Conservation (phyloP, 2,888 invertebrate species). For the Oegoconia quadripuncta region DNA sequence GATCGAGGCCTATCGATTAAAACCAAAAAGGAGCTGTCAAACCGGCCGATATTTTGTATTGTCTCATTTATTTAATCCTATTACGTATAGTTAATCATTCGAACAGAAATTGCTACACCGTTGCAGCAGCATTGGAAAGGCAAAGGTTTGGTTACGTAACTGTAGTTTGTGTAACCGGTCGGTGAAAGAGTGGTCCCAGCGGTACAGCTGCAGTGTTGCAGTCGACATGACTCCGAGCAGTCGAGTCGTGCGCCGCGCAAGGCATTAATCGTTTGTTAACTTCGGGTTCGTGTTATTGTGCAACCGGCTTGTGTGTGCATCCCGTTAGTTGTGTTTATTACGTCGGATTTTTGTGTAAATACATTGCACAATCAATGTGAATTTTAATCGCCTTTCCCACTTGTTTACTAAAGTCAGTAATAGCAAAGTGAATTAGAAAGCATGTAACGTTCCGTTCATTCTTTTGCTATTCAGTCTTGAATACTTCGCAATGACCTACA, state of each 20-base stretch:
- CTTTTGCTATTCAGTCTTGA: conserved; percentile 6
- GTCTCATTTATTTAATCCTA: conserved; percentile 4
- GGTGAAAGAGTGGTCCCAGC: conserved; percentile 63
- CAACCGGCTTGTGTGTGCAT: conserved; percentile 10
- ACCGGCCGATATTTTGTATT: not conserved
- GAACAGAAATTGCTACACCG: conserved; percentile 23
- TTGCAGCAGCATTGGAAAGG: conserved; percentile 62
- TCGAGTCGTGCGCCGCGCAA: conserved; percentile 28
- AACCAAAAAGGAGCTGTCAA: not conserved
- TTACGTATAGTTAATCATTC: conserved; percentile 13
- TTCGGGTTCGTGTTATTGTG: conserved; percentile 15
- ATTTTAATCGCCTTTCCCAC: no score
- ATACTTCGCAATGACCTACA: conserved; percentile 13
- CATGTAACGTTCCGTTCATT: conserved; percentile 24
- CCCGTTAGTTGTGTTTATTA: not conserved
- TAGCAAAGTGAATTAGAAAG: conserved; percentile 30
- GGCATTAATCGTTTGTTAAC: conserved; percentile 10
- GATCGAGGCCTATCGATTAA: not conserved
- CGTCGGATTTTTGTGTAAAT: no score
- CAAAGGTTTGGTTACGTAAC: conserved; percentile 58
- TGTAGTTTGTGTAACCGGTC: conserved; percentile 56
- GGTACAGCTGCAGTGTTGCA: conserved; percentile 56
- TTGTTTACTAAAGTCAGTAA: conserved; percentile 15
- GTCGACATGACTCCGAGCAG: conserved; percentile 44
- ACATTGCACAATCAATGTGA: no score